phyloP scores from a whole-genome alignment of 2,888 invertebrate species.

The Troides aeacus region DNA sequence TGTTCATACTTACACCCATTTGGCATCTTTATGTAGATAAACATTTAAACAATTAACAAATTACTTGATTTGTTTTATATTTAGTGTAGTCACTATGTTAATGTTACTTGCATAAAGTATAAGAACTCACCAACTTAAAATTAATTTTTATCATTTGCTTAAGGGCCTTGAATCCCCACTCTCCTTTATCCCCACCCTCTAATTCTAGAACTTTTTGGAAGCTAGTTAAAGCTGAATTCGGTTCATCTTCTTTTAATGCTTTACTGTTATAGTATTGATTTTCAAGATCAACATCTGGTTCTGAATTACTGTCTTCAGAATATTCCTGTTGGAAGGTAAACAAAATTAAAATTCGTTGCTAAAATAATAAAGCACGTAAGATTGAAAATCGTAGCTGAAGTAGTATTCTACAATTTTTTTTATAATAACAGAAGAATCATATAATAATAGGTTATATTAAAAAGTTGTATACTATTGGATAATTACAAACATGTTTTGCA shows the following conservation, averaged over 20 bases:
- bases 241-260: conserved; percentile 98
- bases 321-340: conserved; percentile 86
- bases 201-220: conserved; percentile 98
- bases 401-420: too few relatives aligned
- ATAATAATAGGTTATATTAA: not conserved
- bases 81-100: too few relatives aligned
- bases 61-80: too few relatives aligned
- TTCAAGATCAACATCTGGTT: conserved; percentile 99
- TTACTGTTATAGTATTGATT: conserved; percentile 99
- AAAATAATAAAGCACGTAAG: not conserved
- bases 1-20: too few relatives aligned
- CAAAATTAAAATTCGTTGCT: not conserved
- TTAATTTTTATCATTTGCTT: conserved; percentile 99
- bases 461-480: not conserved
- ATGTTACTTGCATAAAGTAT: not conserved
- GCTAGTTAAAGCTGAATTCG: conserved; percentile 92
- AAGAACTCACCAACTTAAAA: conserved; percentile 90
- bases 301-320: conserved; percentile 99
- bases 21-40: too few relatives aligned
- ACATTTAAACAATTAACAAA: too few relatives aligned
- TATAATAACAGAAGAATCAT: too few relatives aligned
- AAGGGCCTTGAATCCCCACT: conserved; percentile 99
- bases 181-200: conserved; percentile 98
- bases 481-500: not conserved
- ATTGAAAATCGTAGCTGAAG: too few relatives aligned